Conservation (phyloP, 2,113 vertebrate genomes). For the Cottus gobio region DNA sequence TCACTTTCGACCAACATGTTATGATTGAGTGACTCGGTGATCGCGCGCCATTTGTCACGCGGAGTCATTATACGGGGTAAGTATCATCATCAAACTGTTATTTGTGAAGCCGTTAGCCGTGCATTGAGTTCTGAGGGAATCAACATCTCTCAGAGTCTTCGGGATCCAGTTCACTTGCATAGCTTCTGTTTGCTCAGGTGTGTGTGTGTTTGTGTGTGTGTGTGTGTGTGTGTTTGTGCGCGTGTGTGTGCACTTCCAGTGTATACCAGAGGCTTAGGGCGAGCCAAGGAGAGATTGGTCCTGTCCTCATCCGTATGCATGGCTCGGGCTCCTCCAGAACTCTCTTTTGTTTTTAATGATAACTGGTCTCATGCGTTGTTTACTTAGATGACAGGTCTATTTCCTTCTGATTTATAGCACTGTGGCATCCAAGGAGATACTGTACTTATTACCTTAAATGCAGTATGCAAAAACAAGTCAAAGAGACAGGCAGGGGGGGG, state of each 20-base stretch:
- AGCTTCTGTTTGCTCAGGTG: conserved; percentile 38
- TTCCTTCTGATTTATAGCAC: conserved; percentile 81
- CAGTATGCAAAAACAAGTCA: conserved; percentile 78
- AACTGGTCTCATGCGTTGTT: conserved; percentile 78
- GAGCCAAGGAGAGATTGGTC: conserved; percentile 55
- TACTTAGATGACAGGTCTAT: conserved; percentile 82
- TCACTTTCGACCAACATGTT: conserved; percentile 72
- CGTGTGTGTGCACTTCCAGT: neutral
- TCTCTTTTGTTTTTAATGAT: conserved; percentile 80
- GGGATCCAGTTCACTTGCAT: conserved; percentile 16
- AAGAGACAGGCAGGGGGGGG: conserved; percentile 58
- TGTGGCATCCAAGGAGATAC: conserved; percentile 80
- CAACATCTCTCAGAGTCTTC: conserved; percentile 44
- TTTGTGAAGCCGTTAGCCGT: conserved; percentile 62
- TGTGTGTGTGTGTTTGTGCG: neutral
- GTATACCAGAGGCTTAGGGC: conserved; percentile 32
- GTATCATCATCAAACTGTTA: conserved; percentile 78
- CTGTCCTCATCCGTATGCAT: conserved; percentile 72
- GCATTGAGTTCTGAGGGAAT: conserved; percentile 56
- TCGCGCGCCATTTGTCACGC: conserved; percentile 70
- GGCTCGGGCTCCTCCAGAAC: conserved; percentile 46
- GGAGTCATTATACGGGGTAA: conserved; percentile 72
- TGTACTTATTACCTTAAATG: conserved; percentile 83
- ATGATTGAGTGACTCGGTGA: conserved; percentile 73
- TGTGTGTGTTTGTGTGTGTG: conserved; percentile 11